Base-by-base conservation (phyloP, 2,888 invertebrate genomes). In the Boloria selene region DNA sequence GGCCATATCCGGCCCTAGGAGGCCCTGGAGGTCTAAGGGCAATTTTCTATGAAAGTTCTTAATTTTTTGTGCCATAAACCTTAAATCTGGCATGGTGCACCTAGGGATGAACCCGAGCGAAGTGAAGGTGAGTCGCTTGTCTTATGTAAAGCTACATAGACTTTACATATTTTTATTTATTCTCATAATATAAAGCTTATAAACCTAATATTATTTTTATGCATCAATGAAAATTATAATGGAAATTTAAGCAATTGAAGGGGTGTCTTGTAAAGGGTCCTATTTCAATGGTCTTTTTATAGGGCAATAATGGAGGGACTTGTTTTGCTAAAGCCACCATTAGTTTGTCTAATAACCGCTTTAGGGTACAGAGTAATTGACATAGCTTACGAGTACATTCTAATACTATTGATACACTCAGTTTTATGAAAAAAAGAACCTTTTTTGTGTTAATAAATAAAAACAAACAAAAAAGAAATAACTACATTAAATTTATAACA, bases 261-360 rank as follows among this genome's bases (percentile, higher is more conserved):
- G 88, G 89, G 82, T 77, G 77, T 75, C 73, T 74, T 65, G 75
- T 79, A 77, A 75, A 74, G 80, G 80, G 81, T 75, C 78, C 77
- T 72, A 75, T 83, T 87, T 85, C 84, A 84, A 88, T 86, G 79
- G 83, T 81, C 74, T 83, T 85, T 88, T 86, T 86, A 87, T 84
- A 74, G 80, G 72, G 77, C 77, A 84, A 84, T 85, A 84, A 76
- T 75, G 63, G 78, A 75, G 78, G 77, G 77, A 81, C 82, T 83
- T 86, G 82, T 84, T 86, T 85, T 81, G 81, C 82, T 82, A 78
- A 83, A 85, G 86, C 87, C 80, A 75, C 83, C 85, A 87, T 90
- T 90, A 88, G 82, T 79, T 73, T 76, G 79, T 72, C 80, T 87
- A 86, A 88, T 88, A 88, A 85, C 80, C 77, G 75, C 68, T 75